These are phyloP conservation scores for Saccostrea cuccullata DNA, from an alignment of 1,140 invertebrate species.

Conservation along the genomic window DNA sequence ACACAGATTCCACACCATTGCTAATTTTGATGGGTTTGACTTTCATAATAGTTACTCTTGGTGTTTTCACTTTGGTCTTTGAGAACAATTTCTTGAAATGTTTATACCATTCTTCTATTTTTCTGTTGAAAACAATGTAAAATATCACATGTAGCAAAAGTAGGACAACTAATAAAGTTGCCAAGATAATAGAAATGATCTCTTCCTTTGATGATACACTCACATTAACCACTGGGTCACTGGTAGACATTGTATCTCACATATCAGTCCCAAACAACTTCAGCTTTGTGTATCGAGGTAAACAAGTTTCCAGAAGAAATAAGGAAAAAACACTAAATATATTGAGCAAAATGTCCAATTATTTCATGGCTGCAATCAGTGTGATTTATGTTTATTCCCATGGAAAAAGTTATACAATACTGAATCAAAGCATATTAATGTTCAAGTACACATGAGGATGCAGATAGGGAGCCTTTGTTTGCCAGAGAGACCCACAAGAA, in stretches of 20 bases:
- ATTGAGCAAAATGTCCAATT: not conserved
- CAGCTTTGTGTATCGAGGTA: not conserved
- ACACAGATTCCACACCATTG: not conserved
- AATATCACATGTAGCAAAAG: constrained; percentile 50
- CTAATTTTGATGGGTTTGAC: constrained; percentile 28
- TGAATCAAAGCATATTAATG: not conserved
- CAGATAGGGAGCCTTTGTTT: not conserved
- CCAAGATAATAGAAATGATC: constrained; percentile 43
- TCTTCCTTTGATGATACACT: constrained; percentile 33
- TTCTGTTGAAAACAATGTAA: constrained; percentile 36
- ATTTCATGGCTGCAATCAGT: not conserved
- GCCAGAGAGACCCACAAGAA: not conserved
- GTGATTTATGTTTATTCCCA: constrained; percentile 10
- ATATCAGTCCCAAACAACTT: not conserved
- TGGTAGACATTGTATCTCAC: not conserved
- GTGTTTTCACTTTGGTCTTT: not conserved
- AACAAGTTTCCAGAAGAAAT: not conserved
- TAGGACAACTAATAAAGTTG: constrained; percentile 38
- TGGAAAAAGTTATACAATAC: not conserved
- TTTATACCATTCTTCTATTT: constrained; percentile 20
- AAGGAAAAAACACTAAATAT: not conserved
- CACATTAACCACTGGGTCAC: constrained; percentile 1
- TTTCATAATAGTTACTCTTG: constrained; percentile 25
- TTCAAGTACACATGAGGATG: not conserved
- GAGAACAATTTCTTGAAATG: not conserved